Evolutionary conservation across 2,888 invertebrate species (phyloP), one percentile per base, ranked within the genome.

Genomic region (Chaetoderma sp.): DNA sequence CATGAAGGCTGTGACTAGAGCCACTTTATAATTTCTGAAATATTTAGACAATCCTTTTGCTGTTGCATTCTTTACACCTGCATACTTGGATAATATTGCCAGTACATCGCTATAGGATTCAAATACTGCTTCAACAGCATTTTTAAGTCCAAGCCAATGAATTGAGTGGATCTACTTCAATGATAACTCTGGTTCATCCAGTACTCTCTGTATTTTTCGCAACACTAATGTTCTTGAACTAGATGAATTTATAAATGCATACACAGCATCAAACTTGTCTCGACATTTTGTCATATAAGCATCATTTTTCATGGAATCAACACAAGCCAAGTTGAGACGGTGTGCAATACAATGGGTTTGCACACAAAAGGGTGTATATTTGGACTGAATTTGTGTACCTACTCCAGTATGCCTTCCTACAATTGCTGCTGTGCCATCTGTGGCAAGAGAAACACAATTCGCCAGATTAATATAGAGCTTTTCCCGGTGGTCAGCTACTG

Each of bases 101-200:
- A 68, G 30, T 2, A 72, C 67, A 18, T 66, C 66, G 1, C 13
- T 27, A 44, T 64, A 68, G 10, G 52, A 57, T n/a, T 64, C 59
- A 57, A 18, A 71, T 0, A 68, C 74, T 27, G 70, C 67, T 25
- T 55, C 55, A 21, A 69, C 72, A 23, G 74, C 55, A n/a, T n/a
- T n/a, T 39, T 42, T 58, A 16, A 71, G 44, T 1, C 69, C 69
- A 8, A 70, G 36, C 72, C 72, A 74, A 13, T 67, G 33, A 5
- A 72, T 60, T 8, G 60, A 60, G 57, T 65, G 58, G 10, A 70
- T 67, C 42, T 70, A 65, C 44, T 72, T 73, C 1, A 73, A 39
- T 2, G 61, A 52, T 4, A 70, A 44, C 42, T 67, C 57, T 18
- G 72, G 66, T 33, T 70, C 70, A 10, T 68, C 58, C 16, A 72